Conservation (phyloP, 1,140 invertebrate species). For the Rhagoletis pomonella region DNA sequence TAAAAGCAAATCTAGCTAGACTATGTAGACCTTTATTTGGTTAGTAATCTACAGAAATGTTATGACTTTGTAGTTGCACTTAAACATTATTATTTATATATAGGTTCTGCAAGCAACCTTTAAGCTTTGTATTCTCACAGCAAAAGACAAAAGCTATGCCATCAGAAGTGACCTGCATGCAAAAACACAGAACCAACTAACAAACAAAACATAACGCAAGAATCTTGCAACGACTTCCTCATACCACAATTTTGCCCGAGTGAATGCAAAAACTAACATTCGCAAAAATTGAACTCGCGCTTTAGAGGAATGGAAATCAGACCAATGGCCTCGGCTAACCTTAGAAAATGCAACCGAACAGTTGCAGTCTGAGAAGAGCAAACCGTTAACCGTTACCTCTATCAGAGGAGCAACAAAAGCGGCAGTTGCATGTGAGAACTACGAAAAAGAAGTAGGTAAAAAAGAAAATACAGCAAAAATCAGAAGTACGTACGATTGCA, state of each 20-base stretch:
- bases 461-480: conserved; percentile 4
- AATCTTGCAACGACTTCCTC: conserved; percentile 33
- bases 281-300: background rate
- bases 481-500: background rate
- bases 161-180: conserved; percentile 10
- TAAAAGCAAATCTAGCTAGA: too few relatives aligned
- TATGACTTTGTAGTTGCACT: too few relatives aligned
- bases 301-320: conserved; percentile 60
- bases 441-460: background rate
- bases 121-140: too few relatives aligned
- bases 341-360: conserved; percentile 59
- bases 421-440: background rate
- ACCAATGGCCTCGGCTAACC: conserved; percentile 64
- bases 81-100: too few relatives aligned
- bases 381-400: conserved; percentile 5
- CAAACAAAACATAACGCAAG: background rate
- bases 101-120: too few relatives aligned
- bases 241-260: background rate
- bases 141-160: background rate
- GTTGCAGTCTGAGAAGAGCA: conserved; percentile 14
- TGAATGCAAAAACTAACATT: background rate
- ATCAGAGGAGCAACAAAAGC: background rate
- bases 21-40: too few relatives aligned
- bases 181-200: background rate
- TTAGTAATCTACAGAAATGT: too few relatives aligned